These are phyloP conservation scores for Hydrochoerus hydrochaeris DNA, from an alignment of 2,113 vertebrate species.

Conservation along the genomic window DNA sequence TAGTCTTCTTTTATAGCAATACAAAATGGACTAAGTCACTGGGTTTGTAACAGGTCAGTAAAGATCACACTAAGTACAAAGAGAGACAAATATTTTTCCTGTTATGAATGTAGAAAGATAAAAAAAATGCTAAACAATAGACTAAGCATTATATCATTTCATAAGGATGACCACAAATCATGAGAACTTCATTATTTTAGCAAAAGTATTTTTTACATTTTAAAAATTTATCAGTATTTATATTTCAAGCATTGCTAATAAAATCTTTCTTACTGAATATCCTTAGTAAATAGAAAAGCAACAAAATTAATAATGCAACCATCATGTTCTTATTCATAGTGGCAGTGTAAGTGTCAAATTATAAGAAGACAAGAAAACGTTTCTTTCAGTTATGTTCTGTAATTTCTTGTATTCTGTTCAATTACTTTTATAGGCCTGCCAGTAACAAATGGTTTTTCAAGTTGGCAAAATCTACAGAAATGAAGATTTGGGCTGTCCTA, in stretches of 20 bases:
- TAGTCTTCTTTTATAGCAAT: background rate
- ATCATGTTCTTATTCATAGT: slow-evolving; percentile 29
- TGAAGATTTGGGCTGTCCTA: background rate
- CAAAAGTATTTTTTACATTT: background rate
- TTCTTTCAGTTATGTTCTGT: slow-evolving; percentile 34
- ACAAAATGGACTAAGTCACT: background rate
- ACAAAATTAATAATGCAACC: background rate
- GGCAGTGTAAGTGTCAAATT: background rate
- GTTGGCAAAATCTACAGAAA: slow-evolving; percentile 11
- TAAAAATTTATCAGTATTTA: background rate
- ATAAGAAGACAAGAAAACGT: slow-evolving; percentile 38
- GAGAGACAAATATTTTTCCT: background rate
- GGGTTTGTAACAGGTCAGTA: background rate
- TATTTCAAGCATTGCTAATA: background rate
- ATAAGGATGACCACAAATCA: background rate
- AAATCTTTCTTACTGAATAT: background rate
- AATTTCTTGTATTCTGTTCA: slow-evolving; percentile 20
- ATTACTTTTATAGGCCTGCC: background rate
- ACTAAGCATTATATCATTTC: background rate
- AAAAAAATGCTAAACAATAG: background rate
- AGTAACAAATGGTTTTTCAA: slow-evolving; percentile 25
- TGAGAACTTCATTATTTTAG: background rate
- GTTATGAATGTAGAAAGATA: background rate
- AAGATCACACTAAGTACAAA: background rate
- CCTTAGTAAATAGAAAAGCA: background rate